Percentiles rank a stretch among this genome's conserved stretches.
Evolutionary conservation across 2,113 vertebrate species (phyloP).

Genomic region (Ceyx cyanopectus): DNA sequence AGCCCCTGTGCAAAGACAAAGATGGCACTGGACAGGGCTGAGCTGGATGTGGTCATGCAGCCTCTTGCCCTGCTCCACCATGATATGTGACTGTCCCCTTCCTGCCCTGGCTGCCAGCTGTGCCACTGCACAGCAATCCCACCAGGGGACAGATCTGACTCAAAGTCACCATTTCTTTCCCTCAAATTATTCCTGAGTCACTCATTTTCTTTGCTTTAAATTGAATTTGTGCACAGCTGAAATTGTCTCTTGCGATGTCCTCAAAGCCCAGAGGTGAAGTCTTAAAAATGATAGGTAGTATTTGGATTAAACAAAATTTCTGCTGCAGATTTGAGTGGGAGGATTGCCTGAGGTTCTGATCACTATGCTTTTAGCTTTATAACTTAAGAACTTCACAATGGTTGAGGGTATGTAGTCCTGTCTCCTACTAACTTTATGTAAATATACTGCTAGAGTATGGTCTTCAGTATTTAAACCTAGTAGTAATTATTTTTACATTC

Average conservation of each 20-base stretch:
- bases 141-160: neutral
- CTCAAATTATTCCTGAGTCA: neutral
- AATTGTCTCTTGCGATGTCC: neutral
- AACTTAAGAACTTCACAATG: neutral
- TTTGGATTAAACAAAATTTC: neutral
- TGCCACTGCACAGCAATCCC: neutral
- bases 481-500: constrained; percentile 17
- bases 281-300: neutral
- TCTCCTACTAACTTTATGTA: neutral
- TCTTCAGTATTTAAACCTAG: neutral
- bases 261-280: neutral
- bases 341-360: neutral
- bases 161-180: neutral
- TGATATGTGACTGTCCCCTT: neutral
- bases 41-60: neutral
- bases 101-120: accelerated
- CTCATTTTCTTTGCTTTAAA: neutral
- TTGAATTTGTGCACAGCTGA: neutral
- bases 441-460: neutral
- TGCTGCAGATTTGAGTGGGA: neutral
- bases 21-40: neutral
- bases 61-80: no score
- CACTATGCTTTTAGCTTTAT: neutral
- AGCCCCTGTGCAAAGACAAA: neutral
- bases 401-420: neutral